Percentiles rank a stretch among this genome's conserved stretches.
These are phyloP conservation scores for Nemotelus pantherinus DNA, from an alignment of 2,888 invertebrate genomes.

Conservation along the genomic window DNA sequence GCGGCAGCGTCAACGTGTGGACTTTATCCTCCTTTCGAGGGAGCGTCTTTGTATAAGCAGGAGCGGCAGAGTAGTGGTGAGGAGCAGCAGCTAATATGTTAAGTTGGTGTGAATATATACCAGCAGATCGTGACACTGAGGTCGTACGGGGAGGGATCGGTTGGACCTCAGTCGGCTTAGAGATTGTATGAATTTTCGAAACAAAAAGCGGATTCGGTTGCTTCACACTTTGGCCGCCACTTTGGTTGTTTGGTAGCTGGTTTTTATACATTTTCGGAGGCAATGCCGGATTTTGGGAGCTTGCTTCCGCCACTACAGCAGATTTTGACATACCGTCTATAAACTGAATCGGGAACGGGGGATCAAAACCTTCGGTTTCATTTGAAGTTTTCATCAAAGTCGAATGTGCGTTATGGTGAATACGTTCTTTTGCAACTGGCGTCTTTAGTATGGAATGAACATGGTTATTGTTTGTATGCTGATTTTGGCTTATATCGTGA, in stretches of 20 bases:
- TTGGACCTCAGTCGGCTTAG: constrained; percentile 51
- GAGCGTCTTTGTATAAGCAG: constrained; percentile 54
- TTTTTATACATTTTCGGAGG: constrained; percentile 66
- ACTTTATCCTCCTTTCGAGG: constrained; percentile 55
- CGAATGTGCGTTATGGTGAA: constrained; percentile 37
- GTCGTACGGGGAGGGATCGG: constrained; percentile 44
- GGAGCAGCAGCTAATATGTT: constrained; percentile 6
- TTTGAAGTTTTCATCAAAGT: constrained; percentile 41
- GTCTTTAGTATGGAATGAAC: constrained; percentile 53
- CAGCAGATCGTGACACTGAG: constrained; percentile 43
- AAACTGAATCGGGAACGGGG: constrained; percentile 52
- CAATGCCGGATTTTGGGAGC: constrained; percentile 60
- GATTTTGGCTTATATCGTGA: constrained; percentile 41
- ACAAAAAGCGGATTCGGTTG: constrained; percentile 50
- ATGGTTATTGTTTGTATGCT: constrained; percentile 44
- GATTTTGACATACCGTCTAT: constrained; percentile 53
- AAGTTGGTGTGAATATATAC: constrained; percentile 35
- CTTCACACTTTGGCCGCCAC: constrained; percentile 45
- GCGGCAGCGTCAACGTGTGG: constrained; percentile 61
- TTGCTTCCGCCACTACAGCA: constrained; percentile 51
- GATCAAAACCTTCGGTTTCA: constrained; percentile 49
- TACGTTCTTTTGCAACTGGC: constrained; percentile 42
- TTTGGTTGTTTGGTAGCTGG: constrained; percentile 52
- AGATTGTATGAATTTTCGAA: constrained; percentile 53
- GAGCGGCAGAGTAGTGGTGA: constrained; percentile 24